Percentiles rank a stretch among this genome's conserved stretches.
Evolutionary conservation across 2,888 invertebrate species (phyloP).

Genomic region (Ecdyonurus torrentis): DNA sequence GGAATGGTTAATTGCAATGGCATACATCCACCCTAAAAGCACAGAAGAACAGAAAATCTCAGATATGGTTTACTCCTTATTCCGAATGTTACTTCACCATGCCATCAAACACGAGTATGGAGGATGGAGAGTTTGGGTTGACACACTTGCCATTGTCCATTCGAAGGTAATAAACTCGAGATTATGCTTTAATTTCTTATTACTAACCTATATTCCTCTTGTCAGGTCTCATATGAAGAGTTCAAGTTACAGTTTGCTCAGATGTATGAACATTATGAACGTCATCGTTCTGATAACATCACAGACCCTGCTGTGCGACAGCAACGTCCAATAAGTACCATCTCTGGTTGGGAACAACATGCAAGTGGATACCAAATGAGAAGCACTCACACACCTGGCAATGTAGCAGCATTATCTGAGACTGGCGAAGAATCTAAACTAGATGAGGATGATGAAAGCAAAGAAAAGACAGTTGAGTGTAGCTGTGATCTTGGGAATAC

Average conservation of each 20-base stretch:
- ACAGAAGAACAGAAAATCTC: conserved; percentile 91
- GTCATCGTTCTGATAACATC: conserved; percentile 84
- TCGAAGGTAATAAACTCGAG: conserved; percentile 64
- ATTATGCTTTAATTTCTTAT: not conserved
- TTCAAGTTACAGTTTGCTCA: conserved; percentile 94
- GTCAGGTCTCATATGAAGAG: conserved; percentile 90
- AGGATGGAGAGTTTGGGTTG: conserved; percentile 99
- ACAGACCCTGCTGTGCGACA: conserved; percentile 87
- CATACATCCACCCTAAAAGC: conserved; percentile 92
- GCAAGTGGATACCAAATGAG: conserved; percentile 22
- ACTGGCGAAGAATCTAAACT: conserved; percentile 7
- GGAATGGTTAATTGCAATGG: conserved; percentile 97
- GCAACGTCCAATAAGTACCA: conserved; percentile 87
- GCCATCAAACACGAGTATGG: conserved; percentile 99
- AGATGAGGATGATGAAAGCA: conserved; percentile 9
- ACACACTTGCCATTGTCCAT: conserved; percentile 96
- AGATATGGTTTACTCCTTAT: conserved; percentile 95
- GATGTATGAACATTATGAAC: conserved; percentile 93
- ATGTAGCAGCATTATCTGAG: too few species aligned
- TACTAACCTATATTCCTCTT: conserved; percentile 11
- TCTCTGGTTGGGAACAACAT: conserved; percentile 77
- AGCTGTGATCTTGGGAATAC: conserved; percentile 11
- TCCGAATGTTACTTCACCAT: conserved; percentile 94
- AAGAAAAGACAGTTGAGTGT: conserved; percentile 10
- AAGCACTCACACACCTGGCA: not conserved